Evolutionary conservation across 35 echinoderm and acorn worm species (phyloP).

Genomic region (Ophioderma brevispina): DNA sequence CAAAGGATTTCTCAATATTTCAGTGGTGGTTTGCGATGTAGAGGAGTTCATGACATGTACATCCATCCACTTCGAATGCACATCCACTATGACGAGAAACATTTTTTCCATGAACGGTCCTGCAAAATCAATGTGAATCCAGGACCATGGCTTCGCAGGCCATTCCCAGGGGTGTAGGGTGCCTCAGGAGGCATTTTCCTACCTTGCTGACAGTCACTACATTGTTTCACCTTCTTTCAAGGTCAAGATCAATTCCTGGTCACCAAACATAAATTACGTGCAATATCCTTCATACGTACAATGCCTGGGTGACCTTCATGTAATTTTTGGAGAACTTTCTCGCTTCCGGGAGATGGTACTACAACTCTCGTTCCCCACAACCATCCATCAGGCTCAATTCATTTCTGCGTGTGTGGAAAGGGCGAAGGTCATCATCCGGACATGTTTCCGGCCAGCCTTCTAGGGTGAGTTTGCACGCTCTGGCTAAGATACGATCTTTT

Average conservation of each 20-base stretch:
- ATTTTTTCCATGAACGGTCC: constrained; percentile 24
- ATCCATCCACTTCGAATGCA: constrained; percentile 53
- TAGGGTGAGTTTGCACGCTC: constrained; percentile 10
- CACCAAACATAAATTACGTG: constrained; percentile 45
- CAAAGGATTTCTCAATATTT: no score
- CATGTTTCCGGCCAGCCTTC: constrained; percentile 38
- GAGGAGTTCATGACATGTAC: constrained; percentile 36
- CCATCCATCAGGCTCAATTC: constrained; percentile 19
- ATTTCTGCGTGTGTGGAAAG: constrained; percentile 16
- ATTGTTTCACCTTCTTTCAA: constrained; percentile 21
- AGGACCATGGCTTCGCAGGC: not conserved
- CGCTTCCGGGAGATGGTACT: constrained; percentile 19
- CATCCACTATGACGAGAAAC: constrained; percentile 36
- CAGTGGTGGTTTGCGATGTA: constrained; percentile 16
- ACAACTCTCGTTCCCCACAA: constrained; percentile 36
- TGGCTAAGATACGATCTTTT: constrained; percentile 40
- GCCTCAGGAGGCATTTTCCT: not conserved
- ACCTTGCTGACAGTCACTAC: constrained; percentile 13
- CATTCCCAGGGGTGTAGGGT: constrained; percentile 22
- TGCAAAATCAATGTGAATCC: constrained; percentile 55
- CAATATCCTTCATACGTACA: constrained; percentile 40
- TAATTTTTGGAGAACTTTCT: constrained; percentile 26
- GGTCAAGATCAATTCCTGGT: constrained; percentile 41
- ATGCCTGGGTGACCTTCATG: constrained; percentile 43
- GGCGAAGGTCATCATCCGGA: not conserved